Base-by-base conservation (phyloP, 2,888 invertebrate species). In the Melanchra persicariae region DNA sequence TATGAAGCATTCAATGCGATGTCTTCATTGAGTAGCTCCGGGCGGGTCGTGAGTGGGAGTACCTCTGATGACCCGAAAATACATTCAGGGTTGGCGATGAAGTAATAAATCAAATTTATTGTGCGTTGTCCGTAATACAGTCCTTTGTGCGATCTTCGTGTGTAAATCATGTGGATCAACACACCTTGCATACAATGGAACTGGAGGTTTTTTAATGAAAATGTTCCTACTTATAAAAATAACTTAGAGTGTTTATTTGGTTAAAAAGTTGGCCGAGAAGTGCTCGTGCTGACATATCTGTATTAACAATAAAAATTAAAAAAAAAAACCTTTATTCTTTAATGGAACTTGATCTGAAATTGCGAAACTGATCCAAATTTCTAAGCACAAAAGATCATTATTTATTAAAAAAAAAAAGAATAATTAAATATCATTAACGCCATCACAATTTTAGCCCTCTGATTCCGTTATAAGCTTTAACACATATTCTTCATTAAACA, bases 11-110 rank as follows among this genome's bases (percentile, higher is more conserved):
- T 95, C 87, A 92, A 90, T 88, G 81, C 90, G 89, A 95, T 90
- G 91, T 93, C 94, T 95, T 95, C 93, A 95, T 95, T 92, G 90
- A 88, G 92, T 88, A 83, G 92, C 95, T 93, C 73, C 89, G 78
- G 94, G 95, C 95, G 80, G 88, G 88, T 94, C 95, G 95, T 95
- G 95, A 95, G 94, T 92, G 91, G 95, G 94, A 90, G 94, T 90
- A 91, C 83, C 88, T 86, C 82, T 83, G 90, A 89, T 92, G 92
- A 93, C 92, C 94, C 92, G 86, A 93, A 95, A 93, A 92, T 89
- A 90, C 87, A 88, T 89, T 91, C 88, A 82, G 78, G 79, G 82
- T 79, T 91, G 89, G 90, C 91, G 91, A 93, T 93, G 89, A 92
- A 92, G 94, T 87, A 91, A 95, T 95, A 94, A 94, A 95, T 95